Conservation (phyloP, 2,797 vertebrate species). For the Alectoris magna region DNA sequence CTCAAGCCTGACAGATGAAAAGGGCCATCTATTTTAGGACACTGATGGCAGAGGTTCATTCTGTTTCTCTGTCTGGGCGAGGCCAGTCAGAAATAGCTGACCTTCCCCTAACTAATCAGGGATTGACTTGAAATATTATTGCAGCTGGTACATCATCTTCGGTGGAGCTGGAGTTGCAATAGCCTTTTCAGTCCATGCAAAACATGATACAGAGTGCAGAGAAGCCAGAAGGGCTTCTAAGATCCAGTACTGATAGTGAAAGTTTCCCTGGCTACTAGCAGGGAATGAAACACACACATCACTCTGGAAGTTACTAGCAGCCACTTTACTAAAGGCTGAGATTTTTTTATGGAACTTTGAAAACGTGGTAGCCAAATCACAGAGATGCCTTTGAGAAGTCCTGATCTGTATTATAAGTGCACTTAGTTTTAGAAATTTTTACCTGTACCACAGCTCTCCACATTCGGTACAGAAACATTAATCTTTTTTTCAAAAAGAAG, state of each 20-base stretch:
- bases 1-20: conserved; percentile 77
- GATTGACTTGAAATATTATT: conserved; percentile 67
- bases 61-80: conserved; percentile 76
- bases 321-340: background rate
- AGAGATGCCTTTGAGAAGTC: background rate
- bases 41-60: conserved; percentile 83
- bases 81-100: conserved; percentile 89
- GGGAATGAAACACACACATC: background rate
- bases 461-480: background rate
- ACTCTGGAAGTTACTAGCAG: background rate
- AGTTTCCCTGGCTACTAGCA: background rate
- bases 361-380: background rate
- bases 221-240: background rate
- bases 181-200: background rate
- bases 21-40: conserved; percentile 89
- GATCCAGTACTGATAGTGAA: background rate
- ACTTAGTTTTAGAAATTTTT: background rate
- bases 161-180: background rate
- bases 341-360: background rate
- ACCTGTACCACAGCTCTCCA: background rate
- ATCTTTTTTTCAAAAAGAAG: background rate
- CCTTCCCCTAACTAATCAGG: conserved; percentile 77
- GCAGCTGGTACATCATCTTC: conserved; percentile 56
- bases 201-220: background rate
- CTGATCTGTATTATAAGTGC: background rate